A percentile compares a stretch with the other conserved stretches of the same genome.
phyloP scores from a whole-genome alignment of 1,140 invertebrate genomes.

The Holotrichia oblita region DNA sequence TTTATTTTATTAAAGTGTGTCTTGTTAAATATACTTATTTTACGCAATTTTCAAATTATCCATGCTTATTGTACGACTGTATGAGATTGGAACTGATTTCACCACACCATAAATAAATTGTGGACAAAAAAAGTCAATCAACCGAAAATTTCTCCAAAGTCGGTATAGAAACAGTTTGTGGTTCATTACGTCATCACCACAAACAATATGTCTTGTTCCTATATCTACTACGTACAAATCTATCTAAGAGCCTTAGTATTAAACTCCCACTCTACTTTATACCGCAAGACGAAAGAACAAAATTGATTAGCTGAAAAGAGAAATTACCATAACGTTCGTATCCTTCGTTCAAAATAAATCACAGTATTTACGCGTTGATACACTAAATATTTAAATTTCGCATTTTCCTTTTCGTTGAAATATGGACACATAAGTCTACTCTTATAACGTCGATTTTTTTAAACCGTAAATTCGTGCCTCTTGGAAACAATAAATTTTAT shows the following conservation, averaged over 20 bases:
- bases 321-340: background rate
- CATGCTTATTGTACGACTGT: background rate
- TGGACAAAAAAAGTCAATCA: background rate
- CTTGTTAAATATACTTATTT: too few species aligned
- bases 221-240: too few species aligned
- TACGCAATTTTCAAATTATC: background rate
- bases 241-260: too few species aligned
- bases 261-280: background rate
- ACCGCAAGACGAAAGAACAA: background rate
- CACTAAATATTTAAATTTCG: background rate
- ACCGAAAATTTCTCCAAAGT: constrained; percentile 1
- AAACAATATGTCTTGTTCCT: background rate
- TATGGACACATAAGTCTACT: background rate
- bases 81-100: background rate
- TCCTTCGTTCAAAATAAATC: background rate
- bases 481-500: too few species aligned
- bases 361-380: background rate
- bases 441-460: too few species aligned
- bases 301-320: background rate
- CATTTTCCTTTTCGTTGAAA: background rate
- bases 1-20: too few species aligned
- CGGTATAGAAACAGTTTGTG: background rate
- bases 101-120: background rate
- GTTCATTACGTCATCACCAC: background rate
- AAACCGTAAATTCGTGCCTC: too few species aligned